Conservation (phyloP, 1,140 invertebrate species). For the Chymomyza costata region DNA sequence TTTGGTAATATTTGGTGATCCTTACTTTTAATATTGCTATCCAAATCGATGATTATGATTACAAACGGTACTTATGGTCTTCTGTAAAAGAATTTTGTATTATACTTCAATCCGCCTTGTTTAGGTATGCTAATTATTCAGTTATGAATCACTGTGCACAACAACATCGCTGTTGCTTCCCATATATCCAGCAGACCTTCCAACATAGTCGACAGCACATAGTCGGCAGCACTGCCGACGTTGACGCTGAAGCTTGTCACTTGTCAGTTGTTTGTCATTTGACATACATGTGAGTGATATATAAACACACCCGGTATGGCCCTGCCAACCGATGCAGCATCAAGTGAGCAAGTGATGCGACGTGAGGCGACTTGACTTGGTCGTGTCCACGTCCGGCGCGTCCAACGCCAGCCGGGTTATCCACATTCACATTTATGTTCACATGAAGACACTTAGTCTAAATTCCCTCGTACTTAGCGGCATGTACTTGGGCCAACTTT, state of each 20-base stretch:
- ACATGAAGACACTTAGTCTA: constrained; percentile 58
- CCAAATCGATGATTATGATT: too few species aligned
- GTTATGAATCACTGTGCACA: too few species aligned
- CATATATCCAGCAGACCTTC: not conserved
- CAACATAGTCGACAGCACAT: not conserved
- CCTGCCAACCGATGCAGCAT: too few species aligned
- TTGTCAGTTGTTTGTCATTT: constrained; percentile 73
- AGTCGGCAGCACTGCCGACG: constrained; percentile 23
- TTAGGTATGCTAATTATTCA: too few species aligned
- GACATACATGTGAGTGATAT: constrained; percentile 71
- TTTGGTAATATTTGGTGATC: too few species aligned
- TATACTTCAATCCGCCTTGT: too few species aligned
- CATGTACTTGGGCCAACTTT: constrained; percentile 44
- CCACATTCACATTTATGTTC: constrained; percentile 43
- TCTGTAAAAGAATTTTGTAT: too few species aligned
- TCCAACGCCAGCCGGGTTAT: constrained; percentile 23
- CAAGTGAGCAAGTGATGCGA: not conserved
- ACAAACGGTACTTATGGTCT: too few species aligned
- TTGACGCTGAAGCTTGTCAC: constrained; percentile 65
- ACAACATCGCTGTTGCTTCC: too few species aligned
- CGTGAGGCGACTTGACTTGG: constrained; percentile 34
- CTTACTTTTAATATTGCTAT: too few species aligned
- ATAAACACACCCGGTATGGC: constrained; percentile 65
- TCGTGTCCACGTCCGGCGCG: constrained; percentile 34
- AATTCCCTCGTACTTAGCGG: constrained; percentile 65